Evolutionary conservation across 1,140 invertebrate genomes (phyloP).

Genomic region (Harpegnathos saltator): DNA sequence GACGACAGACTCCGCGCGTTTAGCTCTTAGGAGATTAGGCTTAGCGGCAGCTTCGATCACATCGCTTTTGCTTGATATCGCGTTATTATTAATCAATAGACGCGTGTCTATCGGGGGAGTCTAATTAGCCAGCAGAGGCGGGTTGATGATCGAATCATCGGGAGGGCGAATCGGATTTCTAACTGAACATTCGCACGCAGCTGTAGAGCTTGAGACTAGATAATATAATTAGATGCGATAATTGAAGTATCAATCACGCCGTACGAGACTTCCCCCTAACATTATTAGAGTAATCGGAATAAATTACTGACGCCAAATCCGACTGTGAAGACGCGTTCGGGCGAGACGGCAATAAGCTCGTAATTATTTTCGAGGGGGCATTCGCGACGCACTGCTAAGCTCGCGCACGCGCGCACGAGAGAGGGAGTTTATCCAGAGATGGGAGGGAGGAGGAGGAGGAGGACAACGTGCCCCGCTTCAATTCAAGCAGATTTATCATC

Average conservation of each 20-base stretch:
- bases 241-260: slow-evolving; percentile 5
- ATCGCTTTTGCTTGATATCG: too few relatives aligned
- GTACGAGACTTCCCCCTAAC: background rate
- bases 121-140: too few relatives aligned
- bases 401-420: too few relatives aligned
- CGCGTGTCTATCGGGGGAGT: too few relatives aligned
- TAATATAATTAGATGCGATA: background rate
- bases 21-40: too few relatives aligned
- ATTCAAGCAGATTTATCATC: slow-evolving; percentile 68
- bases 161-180: background rate
- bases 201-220: background rate
- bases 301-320: slow-evolving; percentile 4
- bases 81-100: too few relatives aligned
- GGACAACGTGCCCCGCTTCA: slow-evolving; percentile 4
- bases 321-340: background rate
- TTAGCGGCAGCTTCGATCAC: too few relatives aligned
- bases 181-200: background rate
- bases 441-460: too few relatives aligned
- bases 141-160: too few relatives aligned
- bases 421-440: slow-evolving; percentile 58
- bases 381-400: background rate
- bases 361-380: slow-evolving; percentile 63
- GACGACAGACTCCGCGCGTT: too few relatives aligned
- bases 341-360: background rate
- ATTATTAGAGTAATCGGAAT: slow-evolving; percentile 22